phyloP scores from a whole-genome alignment of 2,113 vertebrate genomes.

The Oenanthe oenanthe region DNA sequence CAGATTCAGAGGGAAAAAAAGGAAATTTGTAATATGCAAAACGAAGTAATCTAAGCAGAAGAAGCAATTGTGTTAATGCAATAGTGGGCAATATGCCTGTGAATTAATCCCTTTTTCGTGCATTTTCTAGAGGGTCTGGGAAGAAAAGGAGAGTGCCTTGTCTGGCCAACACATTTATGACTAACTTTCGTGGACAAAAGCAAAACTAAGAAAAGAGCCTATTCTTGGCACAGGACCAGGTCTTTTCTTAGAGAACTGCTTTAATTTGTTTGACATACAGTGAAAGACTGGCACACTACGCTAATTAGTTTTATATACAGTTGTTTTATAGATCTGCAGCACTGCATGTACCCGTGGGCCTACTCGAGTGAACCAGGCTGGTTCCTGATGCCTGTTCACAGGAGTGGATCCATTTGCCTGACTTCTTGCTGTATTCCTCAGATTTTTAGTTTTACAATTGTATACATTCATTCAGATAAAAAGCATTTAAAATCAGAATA shows the following conservation, averaged over 20 bases:
- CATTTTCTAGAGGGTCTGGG: neutral
- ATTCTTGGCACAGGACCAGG: neutral
- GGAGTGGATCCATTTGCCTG: neutral
- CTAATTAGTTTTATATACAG: constrained; percentile 44
- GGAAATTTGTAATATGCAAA: neutral
- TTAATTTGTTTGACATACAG: constrained; percentile 41
- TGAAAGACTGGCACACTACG: constrained; percentile 15
- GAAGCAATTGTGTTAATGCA: neutral
- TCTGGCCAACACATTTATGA: constrained; percentile 22
- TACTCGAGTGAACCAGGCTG: neutral
- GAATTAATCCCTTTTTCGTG: neutral
- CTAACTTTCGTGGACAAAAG: constrained; percentile 7
- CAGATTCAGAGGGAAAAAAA: neutral
- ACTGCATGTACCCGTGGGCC: neutral
- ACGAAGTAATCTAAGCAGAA: neutral
- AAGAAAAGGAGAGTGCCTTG: neutral
- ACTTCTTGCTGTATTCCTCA: neutral
- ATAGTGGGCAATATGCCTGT: neutral
- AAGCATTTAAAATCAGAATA: neutral
- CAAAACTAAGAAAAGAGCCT: neutral
- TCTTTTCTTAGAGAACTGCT: neutral
- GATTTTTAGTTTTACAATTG: neutral
- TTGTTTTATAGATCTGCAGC: neutral
- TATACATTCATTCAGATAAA: neutral
- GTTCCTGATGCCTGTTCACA: neutral